A percentile compares a stretch with the other conserved stretches of the same genome.
phyloP scores from a whole-genome alignment of 2,113 vertebrate species.

The rabbit (Oryctolagus cuniculus) region DNA sequence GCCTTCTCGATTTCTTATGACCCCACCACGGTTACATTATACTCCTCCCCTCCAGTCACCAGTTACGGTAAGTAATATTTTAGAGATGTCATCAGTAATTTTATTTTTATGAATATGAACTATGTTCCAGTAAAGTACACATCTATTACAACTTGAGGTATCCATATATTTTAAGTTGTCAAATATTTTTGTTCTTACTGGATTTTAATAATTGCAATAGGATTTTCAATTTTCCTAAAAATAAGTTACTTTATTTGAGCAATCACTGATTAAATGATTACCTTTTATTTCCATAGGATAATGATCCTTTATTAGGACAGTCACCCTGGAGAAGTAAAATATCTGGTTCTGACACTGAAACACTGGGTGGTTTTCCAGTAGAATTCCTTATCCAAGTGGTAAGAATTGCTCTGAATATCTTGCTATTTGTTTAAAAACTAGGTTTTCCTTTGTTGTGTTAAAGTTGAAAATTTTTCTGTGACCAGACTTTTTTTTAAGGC shows the following conservation, averaged over 20 bases:
- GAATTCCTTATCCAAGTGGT: conserved; percentile 99
- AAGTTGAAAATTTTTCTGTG: conserved; percentile 3
- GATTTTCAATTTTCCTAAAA: conserved; percentile 58
- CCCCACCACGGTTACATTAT: conserved; percentile 93
- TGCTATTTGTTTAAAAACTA: conserved; percentile 41
- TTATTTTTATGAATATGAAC: neutral
- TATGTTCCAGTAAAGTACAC: neutral
- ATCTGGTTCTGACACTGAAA: conserved; percentile 94
- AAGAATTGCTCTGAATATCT: conserved; percentile 81
- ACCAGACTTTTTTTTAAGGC: neutral
- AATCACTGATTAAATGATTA: conserved; percentile 38
- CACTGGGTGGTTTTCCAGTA: conserved; percentile 98
- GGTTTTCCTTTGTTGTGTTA: conserved; percentile 25
- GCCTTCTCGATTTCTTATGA: conserved; percentile 94
- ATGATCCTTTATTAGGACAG: conserved; percentile 95
- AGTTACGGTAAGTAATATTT: conserved; percentile 89
- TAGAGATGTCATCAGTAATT: neutral
- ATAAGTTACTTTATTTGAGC: conserved; percentile 29
- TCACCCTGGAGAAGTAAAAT: conserved; percentile 97
- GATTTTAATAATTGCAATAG: conserved; percentile 48
- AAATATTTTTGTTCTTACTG: conserved; percentile 54
- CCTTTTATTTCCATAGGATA: conserved; percentile 90
- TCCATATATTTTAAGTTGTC: conserved; percentile 18
- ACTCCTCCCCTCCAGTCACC: conserved; percentile 93
- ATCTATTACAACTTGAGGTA: neutral